Evolutionary conservation across 2,113 vertebrate genomes (phyloP), one percentile per base, ranked within the genome.

Genomic region (Colossoma macropomum): DNA sequence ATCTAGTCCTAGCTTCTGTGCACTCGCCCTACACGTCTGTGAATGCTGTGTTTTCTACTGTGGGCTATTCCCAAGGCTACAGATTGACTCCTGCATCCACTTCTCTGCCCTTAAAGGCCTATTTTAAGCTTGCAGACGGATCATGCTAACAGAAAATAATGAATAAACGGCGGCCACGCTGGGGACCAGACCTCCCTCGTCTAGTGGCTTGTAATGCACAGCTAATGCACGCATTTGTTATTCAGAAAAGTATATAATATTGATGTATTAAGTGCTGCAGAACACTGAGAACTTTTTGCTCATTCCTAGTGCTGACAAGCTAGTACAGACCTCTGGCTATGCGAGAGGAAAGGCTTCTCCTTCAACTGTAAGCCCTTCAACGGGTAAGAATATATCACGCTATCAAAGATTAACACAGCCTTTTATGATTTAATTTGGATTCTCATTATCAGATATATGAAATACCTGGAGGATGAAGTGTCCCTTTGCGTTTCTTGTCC

Each of bases 101-200:
- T n/a, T 65, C 62, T 65, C 68, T 81, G 77, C 63, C 79, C 79
- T 77, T 30, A 78, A 65, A 73, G 77, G 80, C 41, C 84, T 79
- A 82, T 85, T 85, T 74, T 69, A 66, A 77, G 75, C 79, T 81
- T 79, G 78, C 69, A 60, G 79, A 81, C 75, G 66, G 79, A 48
- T 85, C 75, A 75, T 28, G 75, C 60, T 28, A 78, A 48, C 59
- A 75, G 75, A 59, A 78, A 74, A 85, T 69, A 78, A 77, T 8
- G 30, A 71, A 77, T 81, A 79, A 82, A 62, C 68, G 52, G 41
- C 19, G 38, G 30, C 45, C 60, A 7, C 54, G 27, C 32, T n/a
- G 65, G 80, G 80, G 60, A 78, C 79, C 25, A 30, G 74, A 81
- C 41, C 79, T 77, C 70, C 79, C 30, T 11, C 45, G 13, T 30